Evolutionary conservation across 2,113 vertebrate genomes (phyloP).

Genomic region (Dicrurus megarhynchus): DNA sequence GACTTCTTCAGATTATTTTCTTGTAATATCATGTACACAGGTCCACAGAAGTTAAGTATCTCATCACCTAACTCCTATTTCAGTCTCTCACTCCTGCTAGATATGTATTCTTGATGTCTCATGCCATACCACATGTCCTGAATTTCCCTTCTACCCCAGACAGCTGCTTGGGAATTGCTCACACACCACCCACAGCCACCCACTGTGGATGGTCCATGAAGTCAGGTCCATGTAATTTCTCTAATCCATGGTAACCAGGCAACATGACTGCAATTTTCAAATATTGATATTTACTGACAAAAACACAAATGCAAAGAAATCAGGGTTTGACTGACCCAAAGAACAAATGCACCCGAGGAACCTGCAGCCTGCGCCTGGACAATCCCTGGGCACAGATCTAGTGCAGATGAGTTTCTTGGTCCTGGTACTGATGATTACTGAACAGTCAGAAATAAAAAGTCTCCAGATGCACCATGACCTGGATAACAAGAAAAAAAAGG

Average conservation of each 20-base stretch:
- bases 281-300: not conserved
- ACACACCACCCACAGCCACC: not conserved
- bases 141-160: not conserved
- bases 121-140: not conserved
- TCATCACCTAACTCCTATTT: not conserved
- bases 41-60: not conserved
- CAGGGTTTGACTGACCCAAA: not conserved
- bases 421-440: not conserved
- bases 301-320: not conserved
- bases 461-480: not conserved
- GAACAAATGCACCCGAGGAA: not conserved
- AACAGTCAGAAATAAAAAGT: not conserved
- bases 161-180: not conserved
- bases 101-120: not conserved
- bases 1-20: not conserved
- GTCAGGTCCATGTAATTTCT: not conserved
- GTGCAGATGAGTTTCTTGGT: not conserved
- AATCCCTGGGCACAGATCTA: not conserved
- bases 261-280: not conserved
- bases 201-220: too few relatives aligned
- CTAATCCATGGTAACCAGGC: not conserved
- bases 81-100: not conserved
- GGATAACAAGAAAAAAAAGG: not conserved
- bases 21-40: not conserved
- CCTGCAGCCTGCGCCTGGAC: accelerated